These are phyloP conservation scores for Calephelis nemesis DNA, from an alignment of 1,140 invertebrate species.

Conservation along the genomic window DNA sequence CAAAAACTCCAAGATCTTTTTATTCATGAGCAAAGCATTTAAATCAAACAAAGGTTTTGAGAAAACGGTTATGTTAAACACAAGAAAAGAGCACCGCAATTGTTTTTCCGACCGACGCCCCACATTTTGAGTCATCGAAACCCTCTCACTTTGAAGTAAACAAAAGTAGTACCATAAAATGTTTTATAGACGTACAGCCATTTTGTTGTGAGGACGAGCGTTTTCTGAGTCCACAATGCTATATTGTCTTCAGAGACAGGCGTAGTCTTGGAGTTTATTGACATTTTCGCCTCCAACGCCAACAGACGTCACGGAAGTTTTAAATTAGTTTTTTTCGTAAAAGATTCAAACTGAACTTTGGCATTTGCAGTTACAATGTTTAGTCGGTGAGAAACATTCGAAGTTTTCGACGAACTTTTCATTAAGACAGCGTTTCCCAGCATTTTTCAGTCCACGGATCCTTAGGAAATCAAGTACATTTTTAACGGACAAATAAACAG, in stretches of 20 bases:
- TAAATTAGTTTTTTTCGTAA: background rate
- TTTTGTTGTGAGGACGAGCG: constrained; percentile 37
- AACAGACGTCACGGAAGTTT: constrained; percentile 2
- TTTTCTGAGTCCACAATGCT: constrained; percentile 23
- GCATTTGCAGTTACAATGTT: no score
- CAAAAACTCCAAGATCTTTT: constrained; percentile 5
- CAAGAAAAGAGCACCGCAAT: constrained; percentile 41
- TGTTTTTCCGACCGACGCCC: constrained; percentile 41
- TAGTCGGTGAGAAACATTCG: no score
- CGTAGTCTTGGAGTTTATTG: constrained; percentile 21
- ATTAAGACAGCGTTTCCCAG: no score
- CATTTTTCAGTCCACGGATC: no score
- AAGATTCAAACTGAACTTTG: no score
- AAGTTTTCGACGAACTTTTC: no score
- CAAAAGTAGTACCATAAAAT: constrained; percentile 65
- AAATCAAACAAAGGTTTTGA: constrained; percentile 39
- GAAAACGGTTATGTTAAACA: constrained; percentile 43
- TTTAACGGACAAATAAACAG: no score
- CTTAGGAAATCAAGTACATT: no score
- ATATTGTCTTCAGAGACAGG: constrained; percentile 18
- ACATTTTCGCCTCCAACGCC: constrained; percentile 12
- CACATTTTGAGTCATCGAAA: constrained; percentile 50
- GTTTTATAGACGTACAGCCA: constrained; percentile 46
- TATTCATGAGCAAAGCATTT: constrained; percentile 33
- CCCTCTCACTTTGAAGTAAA: constrained; percentile 54